Evolutionary conservation across 2,888 invertebrate species (phyloP).

Genomic region (Sinopyrophorus schimmeli): DNA sequence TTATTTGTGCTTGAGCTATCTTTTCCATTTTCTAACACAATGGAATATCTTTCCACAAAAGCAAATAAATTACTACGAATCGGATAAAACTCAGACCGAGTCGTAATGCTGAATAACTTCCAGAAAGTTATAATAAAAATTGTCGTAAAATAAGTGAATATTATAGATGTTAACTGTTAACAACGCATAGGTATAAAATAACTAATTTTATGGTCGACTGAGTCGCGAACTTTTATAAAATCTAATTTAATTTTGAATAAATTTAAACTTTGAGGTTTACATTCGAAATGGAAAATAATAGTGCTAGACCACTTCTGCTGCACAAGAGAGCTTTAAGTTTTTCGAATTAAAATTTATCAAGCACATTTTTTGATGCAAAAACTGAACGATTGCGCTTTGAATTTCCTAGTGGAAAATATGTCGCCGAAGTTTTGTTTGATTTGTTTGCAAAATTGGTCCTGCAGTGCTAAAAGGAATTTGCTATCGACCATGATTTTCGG

Average conservation of each 20-base stretch:
- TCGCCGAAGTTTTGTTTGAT: too few relatives aligned
- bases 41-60: too few relatives aligned
- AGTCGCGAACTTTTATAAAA: conserved; percentile 1
- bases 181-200: conserved; percentile 8
- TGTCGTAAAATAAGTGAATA: background rate
- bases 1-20: background rate
- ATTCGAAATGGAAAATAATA: conserved; percentile 5
- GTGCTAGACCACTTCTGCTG: background rate
- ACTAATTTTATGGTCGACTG: conserved; percentile 2
- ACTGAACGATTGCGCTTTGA: too few relatives aligned
- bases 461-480: too few relatives aligned
- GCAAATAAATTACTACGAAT: too few relatives aligned
- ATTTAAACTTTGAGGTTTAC: conserved; percentile 6
- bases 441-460: too few relatives aligned
- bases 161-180: conserved; percentile 3
- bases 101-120: background rate
- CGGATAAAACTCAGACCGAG: too few relatives aligned
- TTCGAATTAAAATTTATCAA: conserved; percentile 4
- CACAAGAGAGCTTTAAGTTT: background rate
- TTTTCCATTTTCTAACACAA: background rate
- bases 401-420: too few relatives aligned
- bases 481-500: too few relatives aligned
- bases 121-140: background rate
- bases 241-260: background rate
- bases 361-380: background rate